phyloP scores from a whole-genome alignment of 2,797 vertebrate species.

The Chaetophractus vellerosus region DNA sequence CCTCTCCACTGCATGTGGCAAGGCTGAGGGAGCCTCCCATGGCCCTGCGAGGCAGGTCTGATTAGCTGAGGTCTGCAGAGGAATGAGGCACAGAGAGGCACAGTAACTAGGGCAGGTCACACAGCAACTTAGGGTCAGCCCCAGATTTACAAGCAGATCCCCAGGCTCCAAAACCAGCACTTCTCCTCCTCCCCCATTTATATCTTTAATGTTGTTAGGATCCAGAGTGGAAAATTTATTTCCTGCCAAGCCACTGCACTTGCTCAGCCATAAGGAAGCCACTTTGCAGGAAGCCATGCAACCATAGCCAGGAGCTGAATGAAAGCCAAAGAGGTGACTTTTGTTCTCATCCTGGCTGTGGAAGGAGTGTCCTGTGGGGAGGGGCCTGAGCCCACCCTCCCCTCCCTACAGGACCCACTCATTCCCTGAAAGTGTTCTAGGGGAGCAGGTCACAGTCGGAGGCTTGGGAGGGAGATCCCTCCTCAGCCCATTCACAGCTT shows the following conservation, averaged over 20 bases:
- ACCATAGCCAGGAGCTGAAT: neutral
- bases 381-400: neutral
- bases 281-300: neutral
- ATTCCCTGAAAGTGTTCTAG: neutral
- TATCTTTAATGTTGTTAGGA: neutral
- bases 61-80: neutral
- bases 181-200: accelerated
- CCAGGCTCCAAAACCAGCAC: neutral
- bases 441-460: neutral
- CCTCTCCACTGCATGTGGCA: accelerated
- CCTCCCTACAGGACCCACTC: neutral
- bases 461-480: neutral
- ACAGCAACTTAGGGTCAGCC: neutral
- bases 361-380: neutral
- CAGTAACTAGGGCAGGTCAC: neutral
- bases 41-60: neutral
- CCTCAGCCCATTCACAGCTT: no score
- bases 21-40: neutral
- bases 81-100: neutral
- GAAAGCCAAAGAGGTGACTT: neutral
- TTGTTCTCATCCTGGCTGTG: neutral
- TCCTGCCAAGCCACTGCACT: neutral
- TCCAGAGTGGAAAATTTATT: neutral
- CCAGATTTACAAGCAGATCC: neutral
- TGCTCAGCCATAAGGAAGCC: neutral